Evolutionary conservation across 92 coral and sea anemone species (phyloP), one percentile per base, ranked within the genome.

Genomic region (Actinernus sp.): DNA sequence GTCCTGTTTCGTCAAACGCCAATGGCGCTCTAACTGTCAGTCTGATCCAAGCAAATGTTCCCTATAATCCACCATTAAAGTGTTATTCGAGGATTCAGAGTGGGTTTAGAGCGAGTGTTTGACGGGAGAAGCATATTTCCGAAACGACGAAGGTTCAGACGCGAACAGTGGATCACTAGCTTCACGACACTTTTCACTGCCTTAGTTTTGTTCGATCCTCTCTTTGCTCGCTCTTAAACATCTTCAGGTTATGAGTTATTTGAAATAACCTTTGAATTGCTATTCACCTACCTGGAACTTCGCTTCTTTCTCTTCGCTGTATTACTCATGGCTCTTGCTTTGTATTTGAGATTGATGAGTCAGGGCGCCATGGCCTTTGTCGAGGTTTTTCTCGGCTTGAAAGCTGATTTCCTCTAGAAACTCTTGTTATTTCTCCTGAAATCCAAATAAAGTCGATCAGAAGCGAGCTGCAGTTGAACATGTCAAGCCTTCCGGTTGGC

Each of bases 301-400:
- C 97, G 89, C 97, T 87, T 90, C 67, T 90, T 90, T 58, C 97
- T 71, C 39, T 90, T 90, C 28, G 89, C 89, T 31, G 97, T 70
- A 23, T 45, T 84, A 64, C 97, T 90, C 97, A 90, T 90, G 62
- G 48, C 58, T 46, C 23, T 43, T 58, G 5, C 30, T 22, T 51
- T 54, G n/a, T n/a, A n/a, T n/a, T n/a, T n/a, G n/a, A n/a, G n/a
- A n/a, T n/a, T n/a, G n/a, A n/a, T n/a, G n/a, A n/a, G n/a, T n/a
- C n/a, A n/a, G n/a, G n/a, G n/a, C n/a, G n/a, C n/a, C n/a, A n/a
- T n/a, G n/a, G n/a, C n/a, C n/a, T n/a, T n/a, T n/a, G n/a, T n/a
- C n/a, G n/a, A n/a, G n/a, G n/a, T n/a, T n/a, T n/a, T n/a, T n/a
- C n/a, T n/a, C n/a, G n/a, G n/a, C n/a, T n/a, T n/a, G n/a, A n/a